Evolutionary conservation across 2,113 vertebrate genomes (phyloP).

Genomic region (Sturnus vulgaris): DNA sequence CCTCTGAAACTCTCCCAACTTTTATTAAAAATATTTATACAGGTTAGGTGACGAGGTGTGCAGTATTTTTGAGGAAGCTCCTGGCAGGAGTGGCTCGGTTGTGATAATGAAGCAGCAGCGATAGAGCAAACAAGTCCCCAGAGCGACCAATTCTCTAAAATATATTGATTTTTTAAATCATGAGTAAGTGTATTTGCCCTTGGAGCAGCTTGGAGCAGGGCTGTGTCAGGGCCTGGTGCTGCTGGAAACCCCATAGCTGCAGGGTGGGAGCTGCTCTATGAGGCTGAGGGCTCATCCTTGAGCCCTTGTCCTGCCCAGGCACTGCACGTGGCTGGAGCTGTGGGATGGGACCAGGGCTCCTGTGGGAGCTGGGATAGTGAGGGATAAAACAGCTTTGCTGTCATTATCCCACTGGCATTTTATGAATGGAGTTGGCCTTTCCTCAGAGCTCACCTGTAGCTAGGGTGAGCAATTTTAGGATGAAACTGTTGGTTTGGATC

Average conservation of each 20-base stretch:
- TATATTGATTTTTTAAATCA: neutral
- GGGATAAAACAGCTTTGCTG: neutral
- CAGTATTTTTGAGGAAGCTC: conserved; percentile 22
- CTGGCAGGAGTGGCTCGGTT: neutral
- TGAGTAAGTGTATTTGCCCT: neutral
- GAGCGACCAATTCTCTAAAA: neutral
- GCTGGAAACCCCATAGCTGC: neutral
- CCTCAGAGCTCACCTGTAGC: neutral
- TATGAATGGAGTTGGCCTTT: rapidly evolving
- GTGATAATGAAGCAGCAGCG: neutral
- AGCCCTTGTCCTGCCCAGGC: neutral
- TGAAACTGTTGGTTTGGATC: neutral
- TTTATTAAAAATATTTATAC: conserved; percentile 19
- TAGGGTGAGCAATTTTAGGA: neutral
- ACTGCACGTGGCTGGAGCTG: neutral
- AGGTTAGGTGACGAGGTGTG: neutral
- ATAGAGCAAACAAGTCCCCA: neutral
- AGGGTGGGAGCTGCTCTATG: rapidly evolving
- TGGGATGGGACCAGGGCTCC: neutral
- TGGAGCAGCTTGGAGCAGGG: neutral
- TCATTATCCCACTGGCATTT: neutral
- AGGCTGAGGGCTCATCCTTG: neutral
- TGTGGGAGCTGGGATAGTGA: neutral
- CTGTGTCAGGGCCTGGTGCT: neutral
- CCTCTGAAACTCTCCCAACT: conserved; percentile 34